Base-by-base conservation (phyloP, 2,113 vertebrate genomes). In the Chroicocephalus ridibundus region DNA sequence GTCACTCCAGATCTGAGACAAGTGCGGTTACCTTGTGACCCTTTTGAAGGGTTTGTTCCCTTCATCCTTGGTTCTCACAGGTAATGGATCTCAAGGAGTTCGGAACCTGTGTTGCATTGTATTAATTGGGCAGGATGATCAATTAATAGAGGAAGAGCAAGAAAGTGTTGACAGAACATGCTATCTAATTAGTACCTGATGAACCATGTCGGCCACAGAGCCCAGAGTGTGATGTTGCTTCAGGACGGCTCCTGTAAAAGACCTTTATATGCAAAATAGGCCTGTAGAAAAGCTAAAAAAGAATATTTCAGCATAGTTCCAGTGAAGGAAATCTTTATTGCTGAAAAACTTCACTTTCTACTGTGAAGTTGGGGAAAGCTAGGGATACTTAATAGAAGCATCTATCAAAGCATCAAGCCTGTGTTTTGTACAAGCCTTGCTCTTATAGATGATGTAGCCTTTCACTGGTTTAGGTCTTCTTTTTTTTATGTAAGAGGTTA, bases 81-180 rank as follows among this genome's bases (percentile, higher is more conserved):
- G 76, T 94, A 88, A 94, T 96, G 90, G n/a, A 93, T 94, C 92
- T 95, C 54, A 64, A 95, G 90, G 96, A 97, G 95, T 96, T 95
- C 76, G 80, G 78, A 93, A 82, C 69, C 89, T 54, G 32, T 91
- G 83, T 88, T 92, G 84, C 94, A 86, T 93, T 97, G 90, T 97
- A 98, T 97, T 98, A 98, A 95, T 95, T 97, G 96, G 96, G 97
- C 96, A 98, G 96, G 97, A 88, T 95, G 98, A 98, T 98, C 97
- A 98, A 71, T 98, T 98, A 98, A 98, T 97, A 97, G 96, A 97
- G 97, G 82, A 96, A 86, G 94, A 97, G 94, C 96, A 96, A 85
- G 95, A 65, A 98, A 96, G 97, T 78, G 86, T 97, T 98, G 98
- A 98, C 97, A 98, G 98, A 98, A 97, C 97, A 97, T 76, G 86